Conservation (phyloP, 2,113 vertebrate genomes). For the Notarius quadriscutis region DNA sequence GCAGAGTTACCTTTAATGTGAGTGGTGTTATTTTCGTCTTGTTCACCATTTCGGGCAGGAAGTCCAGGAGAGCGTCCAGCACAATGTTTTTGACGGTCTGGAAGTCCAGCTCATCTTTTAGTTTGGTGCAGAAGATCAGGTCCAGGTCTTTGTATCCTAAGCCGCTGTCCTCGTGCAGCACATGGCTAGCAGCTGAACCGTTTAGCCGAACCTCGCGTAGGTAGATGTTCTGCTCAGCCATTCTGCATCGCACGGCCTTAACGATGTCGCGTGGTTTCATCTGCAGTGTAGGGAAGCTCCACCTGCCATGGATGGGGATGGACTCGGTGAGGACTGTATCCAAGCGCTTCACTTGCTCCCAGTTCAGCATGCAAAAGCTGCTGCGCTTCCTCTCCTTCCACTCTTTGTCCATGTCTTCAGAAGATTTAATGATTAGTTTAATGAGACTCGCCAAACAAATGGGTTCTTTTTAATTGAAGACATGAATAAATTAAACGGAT, state of each 20-base stretch:
- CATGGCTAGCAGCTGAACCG: slow-evolving; percentile 95
- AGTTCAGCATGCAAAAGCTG: slow-evolving; percentile 89
- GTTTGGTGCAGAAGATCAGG: slow-evolving; percentile 94
- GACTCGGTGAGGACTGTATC: slow-evolving; percentile 89
- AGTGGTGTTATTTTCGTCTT: slow-evolving; percentile 95
- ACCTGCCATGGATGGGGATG: slow-evolving; percentile 96
- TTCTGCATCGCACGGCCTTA: slow-evolving; percentile 87
- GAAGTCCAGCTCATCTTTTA: slow-evolving; percentile 91
- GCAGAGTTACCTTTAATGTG: slow-evolving; percentile 89
- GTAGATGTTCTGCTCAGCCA: slow-evolving; percentile 85
- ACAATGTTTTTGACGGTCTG: slow-evolving; percentile 95
- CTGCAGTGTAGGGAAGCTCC: slow-evolving; percentile 96
- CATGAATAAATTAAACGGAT: not conserved
- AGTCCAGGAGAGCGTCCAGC: slow-evolving; percentile 93
- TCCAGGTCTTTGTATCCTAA: slow-evolving; percentile 98
- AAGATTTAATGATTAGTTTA: slow-evolving; percentile 49
- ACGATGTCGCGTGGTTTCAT: slow-evolving; percentile 94
- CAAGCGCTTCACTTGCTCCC: slow-evolving; percentile 96
- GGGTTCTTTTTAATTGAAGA: not conserved
- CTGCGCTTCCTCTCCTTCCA: slow-evolving; percentile 69
- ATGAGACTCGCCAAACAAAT: not conserved
- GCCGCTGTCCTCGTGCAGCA: slow-evolving; percentile 96
- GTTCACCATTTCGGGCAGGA: slow-evolving; percentile 95
- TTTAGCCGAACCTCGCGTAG: slow-evolving; percentile 94
- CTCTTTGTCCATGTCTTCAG: slow-evolving; percentile 77